phyloP scores from a whole-genome alignment of 2,888 invertebrate species.

The Scaptomyza tumidula region DNA sequence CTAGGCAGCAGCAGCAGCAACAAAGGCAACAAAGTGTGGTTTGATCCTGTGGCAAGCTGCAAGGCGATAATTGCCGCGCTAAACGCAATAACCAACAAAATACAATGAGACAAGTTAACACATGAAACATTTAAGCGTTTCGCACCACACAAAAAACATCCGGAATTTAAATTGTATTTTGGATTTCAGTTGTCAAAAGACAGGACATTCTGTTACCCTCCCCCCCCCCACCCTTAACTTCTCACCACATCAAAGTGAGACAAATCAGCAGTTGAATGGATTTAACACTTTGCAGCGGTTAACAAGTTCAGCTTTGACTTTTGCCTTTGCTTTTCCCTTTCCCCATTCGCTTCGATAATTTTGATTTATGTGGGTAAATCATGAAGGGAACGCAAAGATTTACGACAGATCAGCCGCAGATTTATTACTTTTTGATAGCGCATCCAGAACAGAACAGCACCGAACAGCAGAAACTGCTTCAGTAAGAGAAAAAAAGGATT shows the following conservation, averaged over 20 bases:
- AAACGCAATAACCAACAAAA: slow-evolving; percentile 69
- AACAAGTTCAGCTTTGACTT: slow-evolving; percentile 56
- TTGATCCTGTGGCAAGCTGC: slow-evolving; percentile 22
- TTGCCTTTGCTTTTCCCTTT: slow-evolving; percentile 21
- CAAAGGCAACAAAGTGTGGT: not conserved
- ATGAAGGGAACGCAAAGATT: slow-evolving; percentile 82
- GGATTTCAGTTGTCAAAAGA: slow-evolving; percentile 21
- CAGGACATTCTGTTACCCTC: slow-evolving; percentile 22
- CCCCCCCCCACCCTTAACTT: not conserved
- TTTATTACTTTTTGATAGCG: slow-evolving; percentile 83
- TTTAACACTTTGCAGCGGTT: slow-evolving; percentile 75
- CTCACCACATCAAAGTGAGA: not conserved
- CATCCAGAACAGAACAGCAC: slow-evolving; percentile 34
- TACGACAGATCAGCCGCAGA: slow-evolving; percentile 83
- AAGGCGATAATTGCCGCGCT: slow-evolving; percentile 73
- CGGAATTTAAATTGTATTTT: slow-evolving; percentile 18
- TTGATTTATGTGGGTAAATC: slow-evolving; percentile 84
- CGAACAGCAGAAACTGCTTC: slow-evolving; percentile 21
- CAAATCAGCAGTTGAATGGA: slow-evolving; percentile 63
- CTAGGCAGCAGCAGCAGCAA: slow-evolving; percentile 6
- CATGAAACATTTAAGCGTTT: slow-evolving; percentile 8
- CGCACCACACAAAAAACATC: not conserved
- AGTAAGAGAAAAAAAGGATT: slow-evolving; percentile 41
- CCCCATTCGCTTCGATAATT: slow-evolving; percentile 76
- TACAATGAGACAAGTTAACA: slow-evolving; percentile 21